phyloP scores from a whole-genome alignment of 2,888 invertebrate species.

The Dolomedes plantarius region DNA sequence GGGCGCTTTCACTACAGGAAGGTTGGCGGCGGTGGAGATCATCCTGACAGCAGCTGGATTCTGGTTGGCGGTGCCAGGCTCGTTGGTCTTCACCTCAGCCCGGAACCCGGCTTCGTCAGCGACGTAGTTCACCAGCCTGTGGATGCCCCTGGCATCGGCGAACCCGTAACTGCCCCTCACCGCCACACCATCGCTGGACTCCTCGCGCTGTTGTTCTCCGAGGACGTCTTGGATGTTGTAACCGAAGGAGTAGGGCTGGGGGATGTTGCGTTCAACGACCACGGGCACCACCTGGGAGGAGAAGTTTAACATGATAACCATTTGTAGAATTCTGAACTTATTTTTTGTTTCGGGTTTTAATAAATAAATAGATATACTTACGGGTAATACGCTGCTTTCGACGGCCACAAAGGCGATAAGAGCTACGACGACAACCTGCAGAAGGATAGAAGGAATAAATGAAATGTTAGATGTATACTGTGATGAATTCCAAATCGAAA shows the following conservation, averaged over 20 bases:
- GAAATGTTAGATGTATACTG: no score
- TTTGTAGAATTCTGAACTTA: no score
- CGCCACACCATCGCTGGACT: conserved; percentile 13
- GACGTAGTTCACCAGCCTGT: conserved; percentile 34
- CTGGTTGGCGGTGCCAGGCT: conserved; percentile 36
- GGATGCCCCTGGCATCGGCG: conserved; percentile 30
- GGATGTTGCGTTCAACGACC: conserved; percentile 5
- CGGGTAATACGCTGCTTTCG: not conserved
- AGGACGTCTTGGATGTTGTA: conserved; percentile 32
- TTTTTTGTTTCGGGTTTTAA: no score
- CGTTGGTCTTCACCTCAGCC: conserved; percentile 34
- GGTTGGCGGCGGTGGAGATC: conserved; percentile 17
- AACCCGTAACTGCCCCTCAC: conserved; percentile 38
- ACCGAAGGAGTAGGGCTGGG: conserved; percentile 35
- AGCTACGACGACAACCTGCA: not conserved
- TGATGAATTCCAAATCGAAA: no score
- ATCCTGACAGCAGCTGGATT: conserved; percentile 28
- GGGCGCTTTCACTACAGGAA: conserved; percentile 11
- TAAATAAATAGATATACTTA: no score
- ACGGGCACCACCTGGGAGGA: not conserved
- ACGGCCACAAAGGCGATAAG: not conserved
- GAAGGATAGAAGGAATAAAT: no score
- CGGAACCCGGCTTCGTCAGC: conserved; percentile 33
- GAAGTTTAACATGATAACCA: no score
- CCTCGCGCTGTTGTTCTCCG: conserved; percentile 24